Evolutionary conservation across 2,113 vertebrate genomes (phyloP), one percentile per base, ranked within the genome.

Genomic region (Phalacrocorax pelagicus): DNA sequence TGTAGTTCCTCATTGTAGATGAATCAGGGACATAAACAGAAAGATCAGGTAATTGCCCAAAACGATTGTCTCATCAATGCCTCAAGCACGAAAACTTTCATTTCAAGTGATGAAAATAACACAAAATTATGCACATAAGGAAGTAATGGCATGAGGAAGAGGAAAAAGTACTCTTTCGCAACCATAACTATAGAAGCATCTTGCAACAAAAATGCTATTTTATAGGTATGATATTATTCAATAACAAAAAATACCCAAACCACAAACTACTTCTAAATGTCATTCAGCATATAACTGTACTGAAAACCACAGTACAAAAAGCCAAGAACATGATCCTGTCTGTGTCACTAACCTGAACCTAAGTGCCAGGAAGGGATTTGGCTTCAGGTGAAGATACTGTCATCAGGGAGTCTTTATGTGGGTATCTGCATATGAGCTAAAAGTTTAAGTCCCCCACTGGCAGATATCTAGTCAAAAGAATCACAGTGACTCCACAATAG

Each of bases 401-500:
- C 57, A 24, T 57, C 54, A 51, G 4, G 0, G 13, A 42, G 5
- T 75, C 17, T 81, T 57, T 58, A 26, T 52, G 21, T 51, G 29
- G 11, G 4, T 38, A 46, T 38, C 34, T 49, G 18, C 26, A 38
- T 42, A 58, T 3, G 2, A 88, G 12, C n/a, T 34, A 61, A 62
- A 57, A 20, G 12, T 61, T 61, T 58, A 59, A 63, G 20, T 0
- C 9, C 8, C 4, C 3, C 2, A 0, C 24, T 20, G 11, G 9
- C 13, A 91, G 22, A 74, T 36, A 46, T 59, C 6, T 19, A 32
- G 40, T 70, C 46, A 74, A 36, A 74, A 51, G 27, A 58, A 38
- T 32, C 29, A 66, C 34, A 34, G 12, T 42, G 44, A 73, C 42
- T 52, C 52, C 65, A 3, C 38, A 17, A 10, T 12, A 74, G 58